Conservation (phyloP, 2,797 vertebrate species). For the Petrocephalus sullivani region DNA sequence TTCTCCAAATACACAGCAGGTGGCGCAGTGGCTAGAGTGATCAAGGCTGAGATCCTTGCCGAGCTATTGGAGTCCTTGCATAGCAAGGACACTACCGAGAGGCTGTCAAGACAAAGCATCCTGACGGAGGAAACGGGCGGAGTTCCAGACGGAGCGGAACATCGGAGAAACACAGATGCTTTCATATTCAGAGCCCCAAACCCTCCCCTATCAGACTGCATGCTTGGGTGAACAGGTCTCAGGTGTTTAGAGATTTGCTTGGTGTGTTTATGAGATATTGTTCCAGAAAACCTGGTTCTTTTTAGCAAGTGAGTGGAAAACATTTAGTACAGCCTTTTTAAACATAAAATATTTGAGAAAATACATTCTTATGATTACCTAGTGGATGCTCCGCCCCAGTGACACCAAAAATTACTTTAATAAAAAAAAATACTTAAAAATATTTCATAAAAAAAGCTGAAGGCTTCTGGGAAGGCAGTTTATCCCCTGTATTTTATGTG, state of each 20-base stretch:
- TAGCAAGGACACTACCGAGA: not conserved
- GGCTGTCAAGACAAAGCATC: not conserved
- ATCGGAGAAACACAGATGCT: not conserved
- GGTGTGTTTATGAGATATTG: not conserved
- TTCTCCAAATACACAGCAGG: not conserved
- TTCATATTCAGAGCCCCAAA: not conserved
- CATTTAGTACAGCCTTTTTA: not conserved
- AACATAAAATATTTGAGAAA: not conserved
- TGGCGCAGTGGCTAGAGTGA: not conserved
- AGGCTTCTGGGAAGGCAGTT: slow-evolving; percentile 39
- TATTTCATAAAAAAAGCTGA: slow-evolving; percentile 27
- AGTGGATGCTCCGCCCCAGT: not conserved
- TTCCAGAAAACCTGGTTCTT: not conserved
- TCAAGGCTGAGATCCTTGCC: not conserved
- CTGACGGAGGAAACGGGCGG: not conserved
- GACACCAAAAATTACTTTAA: not conserved
- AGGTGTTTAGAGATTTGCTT: not conserved
- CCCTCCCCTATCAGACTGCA: not conserved
- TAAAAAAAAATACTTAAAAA: slow-evolving; percentile 22
- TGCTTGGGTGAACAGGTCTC: not conserved
- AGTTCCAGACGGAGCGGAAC: not conserved
- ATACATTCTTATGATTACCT: not conserved
- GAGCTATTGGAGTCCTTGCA: not conserved
- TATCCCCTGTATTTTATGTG: slow-evolving; percentile 72
- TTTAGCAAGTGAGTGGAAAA: not conserved